Evolutionary conservation across 2,797 vertebrate genomes (phyloP), one percentile per base, ranked within the genome.

Genomic region (Malacoraja senta): DNA sequence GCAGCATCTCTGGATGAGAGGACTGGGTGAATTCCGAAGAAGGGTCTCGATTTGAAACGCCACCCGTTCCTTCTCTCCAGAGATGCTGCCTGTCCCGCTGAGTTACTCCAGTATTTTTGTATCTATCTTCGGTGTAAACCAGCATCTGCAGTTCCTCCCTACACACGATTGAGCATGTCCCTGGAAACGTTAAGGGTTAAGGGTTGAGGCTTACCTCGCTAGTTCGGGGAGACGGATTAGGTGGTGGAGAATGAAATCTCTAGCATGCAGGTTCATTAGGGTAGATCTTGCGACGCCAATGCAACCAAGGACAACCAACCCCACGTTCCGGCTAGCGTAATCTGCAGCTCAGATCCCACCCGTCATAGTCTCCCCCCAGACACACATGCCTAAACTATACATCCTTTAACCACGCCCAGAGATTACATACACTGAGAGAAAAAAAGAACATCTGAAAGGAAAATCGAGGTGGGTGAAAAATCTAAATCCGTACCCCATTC

Each of bases 391-490:
- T 58, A 13, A 83, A 58, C 80, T 26, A 53, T 13, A 53, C 44
- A 81, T 53, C 44, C 24, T 58, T 53, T 26, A 58, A 61, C 81
- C 81, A 84, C 81, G 81, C 81, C 81, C 81, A 84, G 24, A 84
- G 53, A 29, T n/a, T 53, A 29, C 53, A 79, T 1, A 29, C 19
- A 83, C 9, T 13, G 26, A 13, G 71, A 74, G 4, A 26, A 74
- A 74, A 4, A 12, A 1, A 29, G 15, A 24, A 83, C 58, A 53
- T 74, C 26, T 53, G 29, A 58, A 10, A 12, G 29, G 29, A 84
- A 84, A 13, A 10, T 58, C 24, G 15, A 1, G 10, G 53, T 58
- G 81, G 61, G 53, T 29, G 26, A 26, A 61, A 84, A 84, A 84
- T 26, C 44, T 53, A 6, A 58, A 83, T 83, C 24, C 9, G 13